These are phyloP conservation scores for Clarias platycephalus DNA, from an alignment of 2,797 vertebrate species.

Conservation along the genomic window DNA sequence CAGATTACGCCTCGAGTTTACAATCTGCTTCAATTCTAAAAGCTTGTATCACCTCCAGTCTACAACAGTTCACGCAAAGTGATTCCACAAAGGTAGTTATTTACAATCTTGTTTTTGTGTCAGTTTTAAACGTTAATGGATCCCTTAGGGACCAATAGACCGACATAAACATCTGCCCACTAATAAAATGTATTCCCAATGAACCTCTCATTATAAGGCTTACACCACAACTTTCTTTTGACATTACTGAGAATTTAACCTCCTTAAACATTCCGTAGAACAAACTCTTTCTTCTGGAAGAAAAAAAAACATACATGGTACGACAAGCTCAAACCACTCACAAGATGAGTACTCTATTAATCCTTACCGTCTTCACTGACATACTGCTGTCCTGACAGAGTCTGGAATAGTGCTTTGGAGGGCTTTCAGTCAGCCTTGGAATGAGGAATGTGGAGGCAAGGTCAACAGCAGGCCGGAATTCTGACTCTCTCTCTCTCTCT, in stretches of 20 bases:
- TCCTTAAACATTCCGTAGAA: neutral
- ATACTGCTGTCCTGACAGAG: conserved; percentile 6
- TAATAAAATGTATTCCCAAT: neutral
- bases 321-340: neutral
- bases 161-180: neutral
- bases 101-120: neutral
- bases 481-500: conserved; percentile 46
- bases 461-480: conserved; percentile 54
- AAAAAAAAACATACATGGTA: conserved; percentile 44
- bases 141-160: neutral
- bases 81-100: neutral
- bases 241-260: neutral
- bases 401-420: conserved; percentile 12
- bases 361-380: conserved; percentile 29
- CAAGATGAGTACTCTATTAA: neutral
- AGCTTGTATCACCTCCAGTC: neutral
- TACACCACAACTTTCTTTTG: neutral
- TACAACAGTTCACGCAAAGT: neutral
- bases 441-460: conserved; percentile 10
- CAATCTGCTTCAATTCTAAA: neutral
- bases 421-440: conserved; percentile 14
- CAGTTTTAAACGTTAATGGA: neutral
- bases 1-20: neutral
- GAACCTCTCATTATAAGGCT: neutral
- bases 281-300: neutral